These are phyloP conservation scores for Anadara kagoshimensis DNA, from an alignment of 1,140 invertebrate species.

Conservation along the genomic window DNA sequence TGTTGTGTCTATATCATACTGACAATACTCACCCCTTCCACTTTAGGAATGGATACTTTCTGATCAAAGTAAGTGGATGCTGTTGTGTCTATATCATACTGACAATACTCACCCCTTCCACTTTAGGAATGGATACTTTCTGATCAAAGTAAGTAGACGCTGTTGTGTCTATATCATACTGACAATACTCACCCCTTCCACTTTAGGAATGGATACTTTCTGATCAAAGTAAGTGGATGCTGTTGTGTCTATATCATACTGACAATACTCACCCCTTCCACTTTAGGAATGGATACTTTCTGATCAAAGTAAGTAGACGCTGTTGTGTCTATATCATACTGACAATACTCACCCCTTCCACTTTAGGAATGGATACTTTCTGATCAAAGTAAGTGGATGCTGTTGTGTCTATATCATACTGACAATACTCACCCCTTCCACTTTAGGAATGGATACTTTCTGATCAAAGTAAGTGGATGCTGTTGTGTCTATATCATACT, in stretches of 20 bases:
- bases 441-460: slow-evolving; percentile 38
- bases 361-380: slow-evolving; percentile 38
- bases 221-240: slow-evolving; percentile 39
- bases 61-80: slow-evolving; percentile 39
- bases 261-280: slow-evolving; percentile 13
- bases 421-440: slow-evolving; percentile 13
- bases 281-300: slow-evolving; percentile 38
- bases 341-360: slow-evolving; percentile 13
- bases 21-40: slow-evolving; percentile 13
- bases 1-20: too few relatives aligned
- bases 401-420: too few relatives aligned
- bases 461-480: slow-evolving; percentile 39
- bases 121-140: slow-evolving; percentile 38
- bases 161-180: too few relatives aligned
- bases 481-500: too few relatives aligned
- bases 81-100: too few relatives aligned
- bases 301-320: slow-evolving; percentile 39
- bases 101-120: slow-evolving; percentile 13
- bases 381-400: slow-evolving; percentile 39
- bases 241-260: too few relatives aligned
- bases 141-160: slow-evolving; percentile 39
- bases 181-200: slow-evolving; percentile 13
- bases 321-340: too few relatives aligned
- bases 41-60: slow-evolving; percentile 38
- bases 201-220: slow-evolving; percentile 38